Evolutionary conservation across 2,797 vertebrate species (phyloP).

Genomic region (Jordanella pulchra): DNA sequence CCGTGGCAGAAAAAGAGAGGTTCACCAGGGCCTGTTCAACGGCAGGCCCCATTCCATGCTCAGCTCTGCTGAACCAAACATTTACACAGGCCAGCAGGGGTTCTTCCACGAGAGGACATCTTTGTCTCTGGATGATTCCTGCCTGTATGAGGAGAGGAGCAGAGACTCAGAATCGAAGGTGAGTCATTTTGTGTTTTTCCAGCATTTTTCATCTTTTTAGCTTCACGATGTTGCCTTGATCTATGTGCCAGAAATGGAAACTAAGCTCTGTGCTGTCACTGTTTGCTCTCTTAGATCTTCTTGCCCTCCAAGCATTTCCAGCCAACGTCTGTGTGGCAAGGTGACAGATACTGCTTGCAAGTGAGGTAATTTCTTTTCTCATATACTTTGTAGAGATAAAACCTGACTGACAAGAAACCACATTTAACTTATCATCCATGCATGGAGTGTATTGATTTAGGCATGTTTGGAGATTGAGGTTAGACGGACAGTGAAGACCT

Average conservation of each 20-base stretch:
- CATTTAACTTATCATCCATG: slow-evolving; percentile 39
- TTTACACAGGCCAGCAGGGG: slow-evolving; percentile 66
- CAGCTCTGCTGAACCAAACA: slow-evolving; percentile 54
- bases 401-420: slow-evolving; percentile 21
- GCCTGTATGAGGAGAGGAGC: slow-evolving; percentile 67
- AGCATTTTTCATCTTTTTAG: slow-evolving; percentile 30
- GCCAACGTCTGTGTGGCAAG: slow-evolving; percentile 68
- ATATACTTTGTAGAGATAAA: slow-evolving; percentile 41
- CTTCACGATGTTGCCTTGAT: slow-evolving; percentile 62
- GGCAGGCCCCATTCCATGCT: slow-evolving; percentile 57
- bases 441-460: slow-evolving; percentile 36
- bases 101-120: slow-evolving; percentile 68
- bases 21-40: slow-evolving; percentile 63
- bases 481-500: slow-evolving; percentile 30
- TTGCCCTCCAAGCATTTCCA: slow-evolving; percentile 77
- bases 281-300: slow-evolving; percentile 76
- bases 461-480: slow-evolving; percentile 49
- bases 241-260: slow-evolving; percentile 67
- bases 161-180: slow-evolving; percentile 78
- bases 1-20: slow-evolving; percentile 57
- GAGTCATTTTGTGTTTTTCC: slow-evolving; percentile 41
- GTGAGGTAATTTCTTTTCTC: slow-evolving; percentile 71
- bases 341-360: slow-evolving; percentile 78
- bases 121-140: slow-evolving; percentile 59
- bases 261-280: slow-evolving; percentile 64